A percentile compares a stretch with the other conserved stretches of the same genome.
Evolutionary conservation across 2,888 invertebrate genomes (phyloP).

Genomic region (Plagodis dolabraria): DNA sequence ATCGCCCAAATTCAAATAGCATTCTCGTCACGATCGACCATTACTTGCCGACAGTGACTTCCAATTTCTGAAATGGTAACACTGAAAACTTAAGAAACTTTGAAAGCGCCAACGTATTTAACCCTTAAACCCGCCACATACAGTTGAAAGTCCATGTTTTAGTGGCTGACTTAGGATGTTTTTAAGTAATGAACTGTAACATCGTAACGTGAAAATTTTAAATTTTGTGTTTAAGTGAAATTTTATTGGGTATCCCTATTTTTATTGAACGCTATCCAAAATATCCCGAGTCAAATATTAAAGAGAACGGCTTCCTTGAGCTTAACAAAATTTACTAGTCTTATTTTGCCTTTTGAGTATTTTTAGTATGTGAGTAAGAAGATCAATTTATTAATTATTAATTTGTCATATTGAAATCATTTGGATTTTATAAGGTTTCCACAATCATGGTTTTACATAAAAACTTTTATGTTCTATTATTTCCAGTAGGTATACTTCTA

Average conservation of each 20-base stretch:
- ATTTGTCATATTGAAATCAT: no score
- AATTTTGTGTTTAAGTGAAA: slow-evolving; percentile 83
- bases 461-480: no score
- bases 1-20: slow-evolving; percentile 73
- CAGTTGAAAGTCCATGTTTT: slow-evolving; percentile 31
- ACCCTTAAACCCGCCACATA: slow-evolving; percentile 30
- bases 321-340: slow-evolving; percentile 1
- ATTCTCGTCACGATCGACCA: slow-evolving; percentile 80
- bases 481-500: no score
- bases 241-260: slow-evolving; percentile 78
- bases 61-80: slow-evolving; percentile 71
- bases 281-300: slow-evolving; percentile 45
- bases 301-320: slow-evolving; percentile 26
- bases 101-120: slow-evolving; percentile 32
- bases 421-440: no score
- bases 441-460: no score
- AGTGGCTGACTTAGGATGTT: slow-evolving; percentile 40
- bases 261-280: slow-evolving; percentile 66
- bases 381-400: no score
- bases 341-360: no score
- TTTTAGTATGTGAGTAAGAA: no score
- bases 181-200: slow-evolving; percentile 32
- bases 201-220: slow-evolving; percentile 79
- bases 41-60: slow-evolving; percentile 84
- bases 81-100: slow-evolving; percentile 50